phyloP scores from a whole-genome alignment of 1,140 invertebrate genomes.

The Philopotamus ludificatus region DNA sequence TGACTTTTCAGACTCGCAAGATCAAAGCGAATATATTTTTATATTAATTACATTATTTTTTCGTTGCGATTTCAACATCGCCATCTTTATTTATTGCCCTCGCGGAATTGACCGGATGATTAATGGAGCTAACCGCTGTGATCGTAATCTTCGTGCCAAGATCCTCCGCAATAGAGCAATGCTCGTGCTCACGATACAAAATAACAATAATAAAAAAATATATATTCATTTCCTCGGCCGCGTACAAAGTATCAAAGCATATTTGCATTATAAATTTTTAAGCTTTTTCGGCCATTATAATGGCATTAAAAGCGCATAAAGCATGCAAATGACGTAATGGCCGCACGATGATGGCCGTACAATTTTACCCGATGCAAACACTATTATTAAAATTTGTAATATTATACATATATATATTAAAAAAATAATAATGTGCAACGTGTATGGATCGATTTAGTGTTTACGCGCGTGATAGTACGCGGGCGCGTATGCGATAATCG shows the following conservation, averaged over 20 bases:
- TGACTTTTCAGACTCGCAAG: no score
- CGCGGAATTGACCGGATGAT: slow-evolving; percentile 15
- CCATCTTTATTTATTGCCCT: no score
- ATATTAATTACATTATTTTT: no score
- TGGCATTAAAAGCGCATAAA: slow-evolving; percentile 22
- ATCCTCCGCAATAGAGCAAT: slow-evolving; percentile 18
- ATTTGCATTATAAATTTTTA: slow-evolving; percentile 4
- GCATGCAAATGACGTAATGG: slow-evolving; percentile 18
- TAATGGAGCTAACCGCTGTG: slow-evolving; percentile 21
- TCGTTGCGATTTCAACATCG: no score
- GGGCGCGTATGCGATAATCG: no score
- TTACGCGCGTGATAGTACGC: neutral
- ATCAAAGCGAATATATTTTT: no score
- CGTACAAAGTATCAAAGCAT: slow-evolving; percentile 1
- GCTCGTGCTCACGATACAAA: slow-evolving; percentile 20
- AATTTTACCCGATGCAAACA: no score
- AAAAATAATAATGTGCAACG: neutral
- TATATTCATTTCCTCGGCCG: neutral
- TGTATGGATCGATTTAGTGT: neutral
- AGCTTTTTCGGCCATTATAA: slow-evolving; percentile 9
- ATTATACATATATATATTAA: neutral
- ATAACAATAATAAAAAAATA: neutral
- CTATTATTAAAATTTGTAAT: neutral
- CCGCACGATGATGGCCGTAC: slow-evolving; percentile 3
- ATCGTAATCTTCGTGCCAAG: slow-evolving; percentile 26